Evolutionary conservation across 2,113 vertebrate species (phyloP).

Genomic region (Microcebus ravelobensis): DNA sequence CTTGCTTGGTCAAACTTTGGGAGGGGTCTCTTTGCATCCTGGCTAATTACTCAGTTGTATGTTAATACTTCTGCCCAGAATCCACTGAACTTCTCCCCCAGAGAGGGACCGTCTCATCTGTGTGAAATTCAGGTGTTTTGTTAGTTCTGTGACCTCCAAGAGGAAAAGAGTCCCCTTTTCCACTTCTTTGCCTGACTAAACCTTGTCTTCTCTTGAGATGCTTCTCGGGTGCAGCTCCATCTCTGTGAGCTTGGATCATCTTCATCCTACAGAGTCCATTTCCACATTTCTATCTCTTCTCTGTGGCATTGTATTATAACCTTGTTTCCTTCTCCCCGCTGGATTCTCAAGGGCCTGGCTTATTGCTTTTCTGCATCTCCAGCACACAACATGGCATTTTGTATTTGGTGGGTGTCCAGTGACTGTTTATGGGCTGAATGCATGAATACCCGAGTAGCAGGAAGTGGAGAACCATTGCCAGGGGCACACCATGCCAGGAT

Average conservation of each 20-base stretch:
- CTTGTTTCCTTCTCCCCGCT: not conserved
- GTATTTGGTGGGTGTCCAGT: not conserved
- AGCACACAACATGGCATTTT: not conserved
- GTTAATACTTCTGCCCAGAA: not conserved
- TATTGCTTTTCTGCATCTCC: not conserved
- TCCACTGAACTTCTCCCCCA: not conserved
- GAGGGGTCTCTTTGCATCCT: not conserved
- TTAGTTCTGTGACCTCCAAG: not conserved
- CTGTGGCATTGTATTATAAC: not conserved
- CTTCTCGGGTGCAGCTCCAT: not conserved
- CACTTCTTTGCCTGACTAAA: not conserved
- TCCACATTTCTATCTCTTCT: not conserved
- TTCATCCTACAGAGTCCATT: not conserved
- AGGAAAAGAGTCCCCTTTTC: not conserved
- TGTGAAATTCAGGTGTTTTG: not conserved
- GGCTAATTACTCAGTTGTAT: not conserved
- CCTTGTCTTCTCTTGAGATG: not conserved
- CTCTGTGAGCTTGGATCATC: not conserved
- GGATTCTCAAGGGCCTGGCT: not conserved
- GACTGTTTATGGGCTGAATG: not conserved
- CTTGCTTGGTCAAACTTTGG: not conserved
- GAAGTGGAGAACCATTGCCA: not conserved
- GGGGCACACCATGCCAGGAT: not conserved
- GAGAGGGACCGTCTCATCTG: not conserved
- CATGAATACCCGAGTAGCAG: not conserved